Conservation (phyloP, 2,888 invertebrate genomes). For the Tiliacea aurago region DNA sequence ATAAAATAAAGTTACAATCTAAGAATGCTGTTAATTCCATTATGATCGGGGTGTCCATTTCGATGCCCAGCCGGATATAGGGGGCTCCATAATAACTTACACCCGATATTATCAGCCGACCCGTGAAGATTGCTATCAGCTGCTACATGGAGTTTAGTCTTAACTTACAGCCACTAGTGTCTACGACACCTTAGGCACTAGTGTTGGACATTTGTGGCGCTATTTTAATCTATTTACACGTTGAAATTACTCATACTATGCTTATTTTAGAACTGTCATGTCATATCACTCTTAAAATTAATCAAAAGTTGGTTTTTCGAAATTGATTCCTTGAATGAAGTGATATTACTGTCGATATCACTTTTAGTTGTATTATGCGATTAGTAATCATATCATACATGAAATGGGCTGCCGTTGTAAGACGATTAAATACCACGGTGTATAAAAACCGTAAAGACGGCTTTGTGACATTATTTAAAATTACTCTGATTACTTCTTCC, state of each 20-base stretch:
- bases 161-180: conserved; percentile 29
- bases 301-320: not conserved
- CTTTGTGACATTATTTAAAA: not conserved
- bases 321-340: not conserved
- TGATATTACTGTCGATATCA: too few relatives aligned
- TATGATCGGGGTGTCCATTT: conserved; percentile 53
- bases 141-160: conserved; percentile 38
- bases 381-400: too few relatives aligned
- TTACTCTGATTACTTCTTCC: not conserved
- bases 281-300: not conserved
- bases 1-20: conserved; percentile 20
- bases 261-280: not conserved
- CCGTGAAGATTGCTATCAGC: conserved; percentile 60
- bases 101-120: conserved; percentile 53
- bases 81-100: conserved; percentile 40
- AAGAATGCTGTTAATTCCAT: conserved; percentile 51
- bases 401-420: too few relatives aligned
- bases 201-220: conserved; percentile 8
- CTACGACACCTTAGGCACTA: conserved; percentile 24
- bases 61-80: conserved; percentile 46
- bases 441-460: not conserved
- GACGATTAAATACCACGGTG: too few relatives aligned
- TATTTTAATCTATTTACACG: conserved; percentile 21
- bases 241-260: not conserved
- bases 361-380: too few relatives aligned